Percentiles rank a stretch among this genome's conserved stretches.
phyloP scores from a whole-genome alignment of 1,140 invertebrate species.

The Trichonephila clavata region DNA sequence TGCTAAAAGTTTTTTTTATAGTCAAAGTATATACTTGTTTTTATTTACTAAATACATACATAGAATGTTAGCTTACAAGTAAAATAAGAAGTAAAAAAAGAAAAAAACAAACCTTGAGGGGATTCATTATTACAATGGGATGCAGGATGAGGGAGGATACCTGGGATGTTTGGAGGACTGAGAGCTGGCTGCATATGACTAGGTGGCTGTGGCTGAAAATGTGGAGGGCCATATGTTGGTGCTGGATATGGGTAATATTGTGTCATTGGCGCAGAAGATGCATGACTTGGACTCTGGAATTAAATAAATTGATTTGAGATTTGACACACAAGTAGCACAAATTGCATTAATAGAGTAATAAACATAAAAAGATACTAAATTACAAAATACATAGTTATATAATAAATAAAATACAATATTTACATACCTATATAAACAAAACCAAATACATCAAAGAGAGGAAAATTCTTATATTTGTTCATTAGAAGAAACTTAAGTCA shows the following conservation, averaged over 20 bases:
- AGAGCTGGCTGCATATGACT: conserved; percentile 72
- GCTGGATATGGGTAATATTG: conserved; percentile 70
- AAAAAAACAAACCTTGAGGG: conserved; percentile 37
- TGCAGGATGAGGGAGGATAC: conserved; percentile 38
- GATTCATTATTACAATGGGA: conserved; percentile 69
- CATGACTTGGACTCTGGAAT: conserved; percentile 64
- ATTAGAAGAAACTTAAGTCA: too few relatives aligned
- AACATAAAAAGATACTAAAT: too few relatives aligned
- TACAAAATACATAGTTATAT: too few relatives aligned
- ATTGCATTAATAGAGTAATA: too few relatives aligned
- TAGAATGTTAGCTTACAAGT: neutral
- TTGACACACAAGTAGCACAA: too few relatives aligned
- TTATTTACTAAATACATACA: neutral
- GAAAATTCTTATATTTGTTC: too few relatives aligned
- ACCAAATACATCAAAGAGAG: too few relatives aligned
- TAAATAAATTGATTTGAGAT: neutral
- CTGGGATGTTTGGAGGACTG: conserved; percentile 58
- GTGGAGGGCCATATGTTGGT: conserved; percentile 57
- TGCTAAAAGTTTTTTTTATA: neutral
- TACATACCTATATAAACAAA: too few relatives aligned
- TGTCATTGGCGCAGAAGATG: conserved; percentile 37
- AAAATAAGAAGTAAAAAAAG: neutral
- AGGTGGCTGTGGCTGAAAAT: conserved; percentile 73
- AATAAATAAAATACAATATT: too few relatives aligned
- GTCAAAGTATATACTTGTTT: neutral